These are phyloP conservation scores for Eupithecia subumbrata DNA, from an alignment of 2,888 invertebrate genomes.

Conservation along the genomic window DNA sequence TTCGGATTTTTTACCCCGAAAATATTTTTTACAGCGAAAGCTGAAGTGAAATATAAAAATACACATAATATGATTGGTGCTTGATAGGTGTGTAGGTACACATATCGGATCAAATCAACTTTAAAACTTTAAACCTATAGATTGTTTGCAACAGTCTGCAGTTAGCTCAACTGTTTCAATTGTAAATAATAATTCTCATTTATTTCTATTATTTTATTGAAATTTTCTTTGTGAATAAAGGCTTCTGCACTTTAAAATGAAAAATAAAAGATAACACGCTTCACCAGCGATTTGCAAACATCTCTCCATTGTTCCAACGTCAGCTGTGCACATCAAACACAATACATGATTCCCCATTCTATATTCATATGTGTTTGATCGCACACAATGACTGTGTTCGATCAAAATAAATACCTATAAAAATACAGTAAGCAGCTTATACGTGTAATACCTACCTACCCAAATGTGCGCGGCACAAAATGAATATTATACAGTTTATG, in stretches of 20 bases:
- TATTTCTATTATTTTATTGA: no score
- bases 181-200: no score
- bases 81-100: no score
- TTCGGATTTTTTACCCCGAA: no score
- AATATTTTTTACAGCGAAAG: no score
- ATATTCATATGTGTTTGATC: conserved; percentile 73
- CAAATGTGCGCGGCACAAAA: conserved; percentile 56
- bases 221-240: no score
- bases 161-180: no score
- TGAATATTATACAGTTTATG: background rate
- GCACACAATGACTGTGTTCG: conserved; percentile 59
- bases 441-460: conserved; percentile 65
- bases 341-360: conserved; percentile 73
- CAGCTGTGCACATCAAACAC: conserved; percentile 77
- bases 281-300: conserved; percentile 74
- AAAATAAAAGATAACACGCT: conserved; percentile 63
- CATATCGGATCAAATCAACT: no score
- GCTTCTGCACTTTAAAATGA: background rate
- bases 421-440: conserved; percentile 83
- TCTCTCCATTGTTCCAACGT: conserved; percentile 67
- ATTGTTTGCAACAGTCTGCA: no score
- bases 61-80: no score
- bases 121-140: no score
- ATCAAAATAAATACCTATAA: conserved; percentile 84
- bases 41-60: no score